Evolutionary conservation across 2,113 vertebrate species (phyloP), one percentile per base, ranked within the genome.

Genomic region (Sterna hirundo): DNA sequence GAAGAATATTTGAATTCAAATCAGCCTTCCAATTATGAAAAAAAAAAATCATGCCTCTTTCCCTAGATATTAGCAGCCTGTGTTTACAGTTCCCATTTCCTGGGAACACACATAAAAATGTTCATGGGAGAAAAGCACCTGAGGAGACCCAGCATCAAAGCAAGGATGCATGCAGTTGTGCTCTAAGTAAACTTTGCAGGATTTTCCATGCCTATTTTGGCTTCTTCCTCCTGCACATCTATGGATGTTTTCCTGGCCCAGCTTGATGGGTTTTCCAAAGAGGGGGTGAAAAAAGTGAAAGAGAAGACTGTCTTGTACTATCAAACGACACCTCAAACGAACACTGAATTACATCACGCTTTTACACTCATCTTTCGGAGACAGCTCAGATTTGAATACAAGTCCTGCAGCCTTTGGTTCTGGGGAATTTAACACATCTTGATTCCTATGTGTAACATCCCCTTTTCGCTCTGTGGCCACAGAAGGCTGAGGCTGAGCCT

Each of bases 371-470:
- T 64, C 15, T 57, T 90, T 92, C 54, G 52, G 72, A 79, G 23
- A 11, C 62, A 75, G 72, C 40, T 69, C 14, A 26, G 40, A 87
- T 65, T 82, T 79, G 44, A 92, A 89, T 83, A 85, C 22, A 82
- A 29, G 22, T 96, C 66, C n/a, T 77, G 23, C 20, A 42, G 86
- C 58, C 58, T 90, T 95, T 83, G 71, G 47, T 95, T 94, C 65
- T 77, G 70, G 40, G 19, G 57, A 69, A 86, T 96, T 84, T 94
- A 94, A 93, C 76, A 92, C 76, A 55, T 87, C 62, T 83, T 93
- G 89, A 94, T 94, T 93, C 77, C 38, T 79, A 55, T 42, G 80
- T 94, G 86, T 91, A 95, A 95, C n/a, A 84, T 81, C 47, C 18
- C 34, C n/a, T 94, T 93, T 94, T 87, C 78, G 58, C 62, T 94